These are phyloP conservation scores for Rhamnusium bicolor DNA, from an alignment of 2,888 invertebrate species.

Conservation along the genomic window DNA sequence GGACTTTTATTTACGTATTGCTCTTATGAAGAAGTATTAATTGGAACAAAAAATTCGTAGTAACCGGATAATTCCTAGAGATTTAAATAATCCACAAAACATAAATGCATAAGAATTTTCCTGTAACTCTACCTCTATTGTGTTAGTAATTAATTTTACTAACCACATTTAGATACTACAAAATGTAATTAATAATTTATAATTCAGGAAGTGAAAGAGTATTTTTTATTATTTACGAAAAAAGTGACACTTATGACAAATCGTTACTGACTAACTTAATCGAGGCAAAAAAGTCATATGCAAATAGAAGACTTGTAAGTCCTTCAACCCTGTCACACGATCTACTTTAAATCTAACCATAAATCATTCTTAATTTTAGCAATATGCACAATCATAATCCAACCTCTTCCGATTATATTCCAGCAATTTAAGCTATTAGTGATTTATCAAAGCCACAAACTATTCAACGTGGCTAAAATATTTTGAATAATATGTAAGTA, in stretches of 20 bases:
- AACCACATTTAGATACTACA: too few species aligned
- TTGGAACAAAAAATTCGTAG: too few species aligned
- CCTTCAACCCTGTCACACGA: slow-evolving; percentile 31
- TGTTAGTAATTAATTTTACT: too few species aligned
- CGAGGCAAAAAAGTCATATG: slow-evolving; percentile 43
- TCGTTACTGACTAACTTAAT: slow-evolving; percentile 34
- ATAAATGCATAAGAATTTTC: too few species aligned
- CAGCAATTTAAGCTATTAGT: background rate
- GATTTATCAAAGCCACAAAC: background rate
- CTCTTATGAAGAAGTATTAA: too few species aligned
- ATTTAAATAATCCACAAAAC: too few species aligned
- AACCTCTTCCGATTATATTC: background rate
- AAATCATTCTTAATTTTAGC: slow-evolving; percentile 27
- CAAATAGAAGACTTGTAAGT: slow-evolving; percentile 40
- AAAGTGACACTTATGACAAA: slow-evolving; percentile 45
- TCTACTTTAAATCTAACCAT: slow-evolving; percentile 11
- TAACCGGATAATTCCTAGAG: too few species aligned
- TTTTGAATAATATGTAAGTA: background rate
- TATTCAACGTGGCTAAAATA: background rate
- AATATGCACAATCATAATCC: slow-evolving; percentile 7
- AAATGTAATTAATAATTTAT: slow-evolving; percentile 18
- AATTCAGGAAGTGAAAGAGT: slow-evolving; percentile 11
- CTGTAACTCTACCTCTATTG: too few species aligned
- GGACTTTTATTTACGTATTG: too few species aligned
- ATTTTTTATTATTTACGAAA: slow-evolving; percentile 20